Percentiles rank a stretch among this genome's conserved stretches.
These are phyloP conservation scores for Gymnobelideus leadbeateri DNA, from an alignment of 2,113 vertebrate species.

Conservation along the genomic window DNA sequence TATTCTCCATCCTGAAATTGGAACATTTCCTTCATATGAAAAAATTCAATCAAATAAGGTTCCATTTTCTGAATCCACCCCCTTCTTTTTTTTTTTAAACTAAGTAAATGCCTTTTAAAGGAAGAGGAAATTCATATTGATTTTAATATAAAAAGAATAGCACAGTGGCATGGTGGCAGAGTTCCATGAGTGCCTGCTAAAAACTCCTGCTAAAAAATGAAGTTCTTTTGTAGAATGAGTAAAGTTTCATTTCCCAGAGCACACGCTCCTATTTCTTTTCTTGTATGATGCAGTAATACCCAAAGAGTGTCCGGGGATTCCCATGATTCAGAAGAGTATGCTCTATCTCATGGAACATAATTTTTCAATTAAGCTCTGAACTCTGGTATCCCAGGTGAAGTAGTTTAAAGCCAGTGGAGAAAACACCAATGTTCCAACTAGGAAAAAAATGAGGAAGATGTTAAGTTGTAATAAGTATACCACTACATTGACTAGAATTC, in stretches of 20 bases:
- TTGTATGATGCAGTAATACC: neutral
- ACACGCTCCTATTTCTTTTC: accelerated
- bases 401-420: neutral
- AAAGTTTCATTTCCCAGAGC: neutral
- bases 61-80: neutral
- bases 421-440: neutral
- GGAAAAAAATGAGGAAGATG: no score
- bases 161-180: neutral
- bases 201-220: neutral
- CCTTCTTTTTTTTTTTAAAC: neutral
- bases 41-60: neutral
- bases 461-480: neutral
- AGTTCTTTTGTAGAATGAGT: neutral
- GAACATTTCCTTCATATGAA: neutral
- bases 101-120: neutral
- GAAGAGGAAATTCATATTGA: neutral
- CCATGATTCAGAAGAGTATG: neutral
- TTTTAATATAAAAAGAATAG: neutral
- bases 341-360: neutral
- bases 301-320: neutral
- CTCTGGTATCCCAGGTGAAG: neutral
- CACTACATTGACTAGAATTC: no score
- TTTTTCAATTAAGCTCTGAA: neutral
- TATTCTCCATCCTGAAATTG: neutral
- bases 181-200: neutral